These are phyloP conservation scores for Tyto alba DNA, from an alignment of 2,113 vertebrate species.

Conservation along the genomic window DNA sequence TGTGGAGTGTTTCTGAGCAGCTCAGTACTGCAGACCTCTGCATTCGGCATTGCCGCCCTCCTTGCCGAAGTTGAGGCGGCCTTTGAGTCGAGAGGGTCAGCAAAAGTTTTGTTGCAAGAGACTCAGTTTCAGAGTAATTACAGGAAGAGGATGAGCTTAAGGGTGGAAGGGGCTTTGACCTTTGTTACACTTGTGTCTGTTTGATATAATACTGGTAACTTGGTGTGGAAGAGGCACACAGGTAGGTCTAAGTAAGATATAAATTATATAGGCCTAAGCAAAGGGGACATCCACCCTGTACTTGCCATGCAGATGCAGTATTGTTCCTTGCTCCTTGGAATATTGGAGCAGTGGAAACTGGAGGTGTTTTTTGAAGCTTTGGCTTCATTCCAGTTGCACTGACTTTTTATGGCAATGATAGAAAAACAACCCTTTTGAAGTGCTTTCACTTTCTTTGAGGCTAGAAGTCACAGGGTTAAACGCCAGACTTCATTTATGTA, in stretches of 20 bases:
- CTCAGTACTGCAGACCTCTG: too few relatives aligned
- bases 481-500: not conserved
- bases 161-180: not conserved
- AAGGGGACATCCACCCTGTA: not conserved
- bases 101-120: not conserved
- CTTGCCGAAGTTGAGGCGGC: not conserved
- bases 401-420: not conserved
- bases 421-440: not conserved
- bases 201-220: not conserved
- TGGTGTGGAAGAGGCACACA: not conserved
- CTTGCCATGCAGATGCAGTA: not conserved
- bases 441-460: not conserved
- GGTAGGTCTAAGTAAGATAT: not conserved
- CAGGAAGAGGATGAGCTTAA: not conserved
- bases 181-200: not conserved
- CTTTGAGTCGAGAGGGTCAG: not conserved
- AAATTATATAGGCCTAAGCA: not conserved
- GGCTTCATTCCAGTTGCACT: not conserved
- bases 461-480: not conserved
- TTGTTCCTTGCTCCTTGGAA: not conserved
- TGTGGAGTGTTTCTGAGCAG: not conserved
- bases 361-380: not conserved
- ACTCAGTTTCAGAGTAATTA: not conserved
- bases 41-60: not conserved
- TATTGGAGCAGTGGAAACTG: not conserved